phyloP scores from a whole-genome alignment of 2,113 vertebrate species.

The Mus musculus region GRCm39 chr10:26685001-26685500 shows the following conservation, averaged over 20 bases:
- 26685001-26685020: constrained; percentile 20
- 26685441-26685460: neutral
- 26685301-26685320: neutral
- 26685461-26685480: neutral
- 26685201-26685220: neutral
- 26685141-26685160: neutral
- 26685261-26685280: constrained; percentile 36
- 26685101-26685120: neutral
- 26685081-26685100: constrained; percentile 30
- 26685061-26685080: constrained; percentile 1
- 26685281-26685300: constrained; percentile 47
- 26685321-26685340: constrained; percentile 47
- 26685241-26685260: constrained; percentile 45
- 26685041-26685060: constrained; percentile 18
- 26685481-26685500: neutral
- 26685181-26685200: neutral
- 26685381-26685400: neutral
- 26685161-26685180: too few relatives aligned
- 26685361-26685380: neutral
- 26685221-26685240: neutral
- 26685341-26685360: constrained; percentile 53
- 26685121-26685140: neutral
- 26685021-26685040: constrained; percentile 54
- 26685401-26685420: neutral
- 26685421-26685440: neutral